Evolutionary conservation across 2,797 vertebrate species (phyloP), one percentile per base, ranked within the genome.

Genomic region (Odontamblyopus lacepedii): DNA sequence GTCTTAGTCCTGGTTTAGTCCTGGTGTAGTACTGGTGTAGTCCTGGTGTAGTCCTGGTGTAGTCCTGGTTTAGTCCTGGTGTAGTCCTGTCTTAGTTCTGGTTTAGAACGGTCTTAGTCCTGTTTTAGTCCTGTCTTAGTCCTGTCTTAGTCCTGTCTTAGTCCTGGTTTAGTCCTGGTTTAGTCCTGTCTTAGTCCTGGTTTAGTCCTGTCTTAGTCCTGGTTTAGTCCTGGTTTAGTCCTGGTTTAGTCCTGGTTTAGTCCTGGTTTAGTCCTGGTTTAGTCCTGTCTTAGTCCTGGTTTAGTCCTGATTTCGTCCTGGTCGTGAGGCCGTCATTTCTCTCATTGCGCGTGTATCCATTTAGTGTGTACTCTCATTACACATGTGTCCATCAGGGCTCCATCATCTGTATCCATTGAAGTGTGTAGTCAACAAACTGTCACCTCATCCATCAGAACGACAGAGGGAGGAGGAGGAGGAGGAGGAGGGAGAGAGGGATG

Each of bases 401-500:
- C 59, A 26, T 35, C 60, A 41, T 27, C 64, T 60, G 63, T 27
- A 71, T 51, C 64, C 55, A 61, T 63, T 66, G 48, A 67, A 73
- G 64, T 53, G 74, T 51, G 68, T 29, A 63, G 53, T 61, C 66
- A 68, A 72, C 64, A 64, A 35, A 60, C 65, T 60, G 50, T 55
- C 44, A 50, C 56, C 2, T 56, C 84, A 78, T 85, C 78, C 73
- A 70, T 78, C 76, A 78, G 60, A 69, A 67, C 38, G 73, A 76
- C 63, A 81, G 78, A 76, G 63, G 63, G 63, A 73, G 27, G 32
- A 73, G 73, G 59, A 19, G 41, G 41, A 67, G 5, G 16, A 19
- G 50, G 6, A 7, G 50, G 50, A 19, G 16, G 6, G 50, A 19
- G 50, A 50, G 48, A 5, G 13, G 15, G 15, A 50, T 1, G 23